Evolutionary conservation across 2,113 vertebrate genomes (phyloP).

Genomic region (Pangasianodon gigas): DNA sequence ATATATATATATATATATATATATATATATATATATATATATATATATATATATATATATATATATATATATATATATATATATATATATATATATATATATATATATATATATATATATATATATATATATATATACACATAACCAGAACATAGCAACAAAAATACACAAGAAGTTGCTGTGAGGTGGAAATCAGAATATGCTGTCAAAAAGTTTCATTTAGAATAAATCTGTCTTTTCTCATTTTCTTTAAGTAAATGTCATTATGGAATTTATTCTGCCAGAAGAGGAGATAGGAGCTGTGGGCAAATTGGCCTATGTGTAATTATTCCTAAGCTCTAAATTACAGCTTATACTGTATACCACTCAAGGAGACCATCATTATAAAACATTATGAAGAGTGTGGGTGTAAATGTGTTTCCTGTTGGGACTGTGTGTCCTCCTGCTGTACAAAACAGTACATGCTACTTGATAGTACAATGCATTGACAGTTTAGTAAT

Average conservation of each 20-base stretch:
- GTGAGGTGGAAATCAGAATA: neutral
- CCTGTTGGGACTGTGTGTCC: neutral
- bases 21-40: too few relatives aligned
- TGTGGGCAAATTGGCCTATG: neutral
- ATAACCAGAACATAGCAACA: neutral
- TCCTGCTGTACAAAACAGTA: neutral
- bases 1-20: too few relatives aligned
- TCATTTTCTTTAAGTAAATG: constrained; percentile 4
- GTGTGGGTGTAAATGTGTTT: neutral
- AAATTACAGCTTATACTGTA: neutral
- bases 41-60: too few relatives aligned
- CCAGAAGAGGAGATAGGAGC: neutral
- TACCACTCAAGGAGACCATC: neutral
- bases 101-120: too few relatives aligned
- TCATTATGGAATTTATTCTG: neutral
- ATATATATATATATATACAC: too few relatives aligned
- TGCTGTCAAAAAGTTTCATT: neutral
- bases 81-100: too few relatives aligned
- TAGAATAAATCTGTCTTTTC: neutral
- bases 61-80: too few relatives aligned
- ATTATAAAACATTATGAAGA: neutral
- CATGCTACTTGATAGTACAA: neutral
- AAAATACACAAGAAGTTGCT: neutral
- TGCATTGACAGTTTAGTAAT: neutral
- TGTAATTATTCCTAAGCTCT: constrained; percentile 21